Evolutionary conservation across 2,113 vertebrate species (phyloP).

Genomic region (Piaya cayana): DNA sequence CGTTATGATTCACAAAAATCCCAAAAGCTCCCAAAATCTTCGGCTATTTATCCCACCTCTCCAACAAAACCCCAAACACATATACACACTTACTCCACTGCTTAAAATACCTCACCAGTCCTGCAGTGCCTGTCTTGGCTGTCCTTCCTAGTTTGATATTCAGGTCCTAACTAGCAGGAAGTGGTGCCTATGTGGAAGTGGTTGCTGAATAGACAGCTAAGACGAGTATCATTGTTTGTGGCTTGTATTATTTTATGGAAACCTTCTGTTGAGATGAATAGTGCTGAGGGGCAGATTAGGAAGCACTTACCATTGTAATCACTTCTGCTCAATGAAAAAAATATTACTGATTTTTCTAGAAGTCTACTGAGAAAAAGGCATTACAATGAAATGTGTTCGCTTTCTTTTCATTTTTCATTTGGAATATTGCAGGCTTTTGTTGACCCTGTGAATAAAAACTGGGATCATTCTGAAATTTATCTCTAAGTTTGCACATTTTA

Average conservation of each 20-base stretch:
- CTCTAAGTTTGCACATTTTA: background rate
- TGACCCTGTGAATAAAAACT: background rate
- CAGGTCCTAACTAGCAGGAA: background rate
- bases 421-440: background rate
- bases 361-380: background rate
- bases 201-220: background rate
- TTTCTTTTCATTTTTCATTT: background rate
- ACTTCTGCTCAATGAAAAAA: background rate
- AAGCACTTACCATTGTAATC: background rate
- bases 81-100: background rate
- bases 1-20: background rate
- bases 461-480: background rate
- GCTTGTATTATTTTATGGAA: background rate
- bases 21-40: background rate
- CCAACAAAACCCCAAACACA: background rate
- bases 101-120: background rate
- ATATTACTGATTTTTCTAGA: background rate
- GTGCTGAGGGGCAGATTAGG: background rate
- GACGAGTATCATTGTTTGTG: background rate
- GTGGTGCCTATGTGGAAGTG: background rate
- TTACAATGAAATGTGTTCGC: background rate
- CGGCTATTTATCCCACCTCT: background rate
- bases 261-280: background rate
- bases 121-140: background rate
- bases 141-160: background rate